Conservation (phyloP, 2,113 vertebrate species). For the mouse (Mus musculus) region GRCm39 chr17:56561001-56561500, state of each 20-base stretch:
- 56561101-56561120: not conserved
- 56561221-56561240: not conserved
- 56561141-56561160: not conserved
- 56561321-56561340: not conserved
- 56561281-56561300: not conserved
- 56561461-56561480: too few species aligned
- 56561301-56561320: not conserved
- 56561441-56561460: too few species aligned
- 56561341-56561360: not conserved
- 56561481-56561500: too few species aligned
- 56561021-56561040: not conserved
- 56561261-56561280: not conserved
- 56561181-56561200: not conserved
- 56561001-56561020: not conserved
- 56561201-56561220: not conserved
- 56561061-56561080: not conserved
- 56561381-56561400: not conserved
- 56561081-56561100: not conserved
- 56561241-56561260: not conserved
- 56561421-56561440: too few species aligned
- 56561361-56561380: not conserved
- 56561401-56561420: too few species aligned
- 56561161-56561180: not conserved
- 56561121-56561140: not conserved
- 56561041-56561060: not conserved